phyloP scores from a whole-genome alignment of 1,140 invertebrate genomes.

The Drosophila lacteicornis region DNA sequence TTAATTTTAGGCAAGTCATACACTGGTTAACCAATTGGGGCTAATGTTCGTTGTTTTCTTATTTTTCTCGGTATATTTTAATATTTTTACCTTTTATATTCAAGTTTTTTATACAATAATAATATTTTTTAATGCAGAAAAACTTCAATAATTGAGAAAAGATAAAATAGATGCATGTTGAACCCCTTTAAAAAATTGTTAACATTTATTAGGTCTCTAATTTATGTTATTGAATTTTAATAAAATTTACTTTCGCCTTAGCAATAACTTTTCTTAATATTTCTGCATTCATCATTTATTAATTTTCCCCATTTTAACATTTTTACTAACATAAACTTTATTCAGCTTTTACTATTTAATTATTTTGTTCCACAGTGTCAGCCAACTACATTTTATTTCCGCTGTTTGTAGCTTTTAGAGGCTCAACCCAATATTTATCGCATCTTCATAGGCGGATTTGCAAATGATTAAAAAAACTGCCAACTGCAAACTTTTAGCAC shows the following conservation, averaged over 20 bases:
- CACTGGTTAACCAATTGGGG: conserved; percentile 4
- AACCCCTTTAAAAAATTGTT: too few species aligned
- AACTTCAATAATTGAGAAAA: too few species aligned
- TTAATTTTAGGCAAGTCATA: background rate
- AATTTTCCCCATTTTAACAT: too few species aligned
- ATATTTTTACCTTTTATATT: background rate
- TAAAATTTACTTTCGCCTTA: background rate
- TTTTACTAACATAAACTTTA: too few species aligned
- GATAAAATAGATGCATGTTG: too few species aligned
- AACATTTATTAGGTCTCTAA: background rate
- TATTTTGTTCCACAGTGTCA: background rate
- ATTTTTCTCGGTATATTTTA: too few species aligned
- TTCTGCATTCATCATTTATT: too few species aligned
- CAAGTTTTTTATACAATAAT: too few species aligned
- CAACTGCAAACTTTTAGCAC: conserved; percentile 48
- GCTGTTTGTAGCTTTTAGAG: background rate
- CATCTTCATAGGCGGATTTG: conserved; percentile 31
- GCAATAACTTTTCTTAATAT: background rate
- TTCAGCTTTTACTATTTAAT: too few species aligned
- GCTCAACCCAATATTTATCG: conserved; percentile 47
- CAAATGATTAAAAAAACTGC: conserved; percentile 50
- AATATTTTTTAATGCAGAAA: too few species aligned
- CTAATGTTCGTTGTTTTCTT: background rate
- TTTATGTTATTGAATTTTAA: background rate
- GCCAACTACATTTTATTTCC: background rate